Conservation (phyloP, 2,113 vertebrate genomes). For the Ictalurus punctatus region DNA sequence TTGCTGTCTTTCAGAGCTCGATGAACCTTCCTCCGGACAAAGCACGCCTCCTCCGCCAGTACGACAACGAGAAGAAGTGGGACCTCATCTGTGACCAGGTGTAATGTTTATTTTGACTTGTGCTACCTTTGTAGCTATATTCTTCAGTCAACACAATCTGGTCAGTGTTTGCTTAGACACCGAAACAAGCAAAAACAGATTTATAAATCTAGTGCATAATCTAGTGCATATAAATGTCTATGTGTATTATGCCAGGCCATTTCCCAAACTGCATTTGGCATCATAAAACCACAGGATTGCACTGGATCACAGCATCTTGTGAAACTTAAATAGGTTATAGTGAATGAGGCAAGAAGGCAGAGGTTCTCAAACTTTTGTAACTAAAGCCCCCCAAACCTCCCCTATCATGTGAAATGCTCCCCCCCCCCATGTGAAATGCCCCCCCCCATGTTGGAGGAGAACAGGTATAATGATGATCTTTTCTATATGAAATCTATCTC, state of each 20-base stretch:
- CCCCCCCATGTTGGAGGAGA: no score
- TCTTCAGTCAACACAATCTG: neutral
- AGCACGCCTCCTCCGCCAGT: constrained; percentile 90
- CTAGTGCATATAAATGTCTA: neutral
- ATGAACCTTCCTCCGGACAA: constrained; percentile 98
- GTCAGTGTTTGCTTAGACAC: neutral
- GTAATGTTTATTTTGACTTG: constrained; percentile 22
- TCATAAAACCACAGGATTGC: neutral
- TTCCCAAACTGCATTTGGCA: neutral
- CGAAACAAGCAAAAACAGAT: neutral
- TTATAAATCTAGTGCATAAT: neutral
- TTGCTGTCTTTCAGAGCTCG: constrained; percentile 82
- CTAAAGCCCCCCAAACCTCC: no score
- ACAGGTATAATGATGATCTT: no score
- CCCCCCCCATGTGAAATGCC: no score
- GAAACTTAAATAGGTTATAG: neutral
- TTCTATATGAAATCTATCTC: no score
- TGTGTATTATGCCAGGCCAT: neutral
- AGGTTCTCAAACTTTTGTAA: no score
- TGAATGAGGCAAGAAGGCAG: neutral
- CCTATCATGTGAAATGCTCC: no score
- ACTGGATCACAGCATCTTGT: neutral
- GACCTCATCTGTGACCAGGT: constrained; percentile 98
- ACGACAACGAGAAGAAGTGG: constrained; percentile 98
- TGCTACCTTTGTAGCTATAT: neutral